Percentiles rank a stretch among this genome's conserved stretches.
These are phyloP conservation scores for Macrobrachium nipponense DNA, from an alignment of 1,140 invertebrate genomes.

Conservation along the genomic window DNA sequence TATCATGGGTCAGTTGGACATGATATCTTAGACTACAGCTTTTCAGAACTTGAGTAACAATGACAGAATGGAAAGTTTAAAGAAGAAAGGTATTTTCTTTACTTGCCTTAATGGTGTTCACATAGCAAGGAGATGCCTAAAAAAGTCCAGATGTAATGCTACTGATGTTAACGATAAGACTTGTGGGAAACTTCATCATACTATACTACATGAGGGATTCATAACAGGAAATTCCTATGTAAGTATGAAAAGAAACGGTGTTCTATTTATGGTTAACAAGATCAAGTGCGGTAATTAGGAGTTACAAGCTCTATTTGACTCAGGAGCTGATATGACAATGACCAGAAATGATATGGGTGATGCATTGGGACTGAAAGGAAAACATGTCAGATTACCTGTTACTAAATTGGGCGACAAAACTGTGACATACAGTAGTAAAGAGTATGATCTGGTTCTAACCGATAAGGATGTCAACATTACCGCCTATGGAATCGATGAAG, in stretches of 20 bases:
- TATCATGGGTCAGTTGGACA: no score
- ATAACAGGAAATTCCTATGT: no score
- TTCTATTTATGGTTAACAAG: conserved; percentile 26
- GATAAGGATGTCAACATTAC: conserved; percentile 12
- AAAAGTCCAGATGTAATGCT: conserved; percentile 12
- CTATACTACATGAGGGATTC: conserved; percentile 13
- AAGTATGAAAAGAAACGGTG: no score
- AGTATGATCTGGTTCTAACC: conserved; percentile 12
- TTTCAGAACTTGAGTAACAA: no score
- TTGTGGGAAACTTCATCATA: conserved; percentile 16
- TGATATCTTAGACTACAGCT: no score
- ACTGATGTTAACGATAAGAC: neutral
- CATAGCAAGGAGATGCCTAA: neutral
- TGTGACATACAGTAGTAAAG: conserved; percentile 13
- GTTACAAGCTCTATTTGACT: conserved; percentile 15
- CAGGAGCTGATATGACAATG: conserved; percentile 20
- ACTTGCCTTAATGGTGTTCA: no score
- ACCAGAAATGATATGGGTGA: neutral
- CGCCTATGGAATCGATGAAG: neutral
- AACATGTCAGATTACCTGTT: conserved; percentile 1
- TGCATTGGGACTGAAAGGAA: conserved; percentile 21
- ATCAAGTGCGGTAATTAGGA: conserved; percentile 16
- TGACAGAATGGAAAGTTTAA: no score
- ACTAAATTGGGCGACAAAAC: conserved; percentile 18
- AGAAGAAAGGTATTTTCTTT: no score